phyloP scores from a whole-genome alignment of 2,888 invertebrate species.

The Lasius platythorax region DNA sequence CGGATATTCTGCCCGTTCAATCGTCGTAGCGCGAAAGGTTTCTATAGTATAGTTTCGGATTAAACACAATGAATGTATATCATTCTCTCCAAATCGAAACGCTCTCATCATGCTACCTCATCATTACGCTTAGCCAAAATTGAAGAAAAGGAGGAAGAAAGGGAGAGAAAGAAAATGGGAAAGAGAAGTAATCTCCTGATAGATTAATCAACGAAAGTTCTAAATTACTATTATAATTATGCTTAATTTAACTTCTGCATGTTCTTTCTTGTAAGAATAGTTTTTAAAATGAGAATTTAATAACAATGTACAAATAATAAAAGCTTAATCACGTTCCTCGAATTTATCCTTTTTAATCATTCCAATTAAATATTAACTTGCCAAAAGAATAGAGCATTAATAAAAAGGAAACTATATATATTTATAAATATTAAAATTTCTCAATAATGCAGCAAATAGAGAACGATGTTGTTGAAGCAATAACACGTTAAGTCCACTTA shows the following conservation, averaged over 20 bases:
- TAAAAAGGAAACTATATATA: background rate
- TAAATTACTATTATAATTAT: background rate
- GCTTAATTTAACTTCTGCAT: background rate
- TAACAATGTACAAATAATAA: background rate
- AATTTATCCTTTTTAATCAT: background rate
- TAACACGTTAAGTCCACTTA: constrained; percentile 27
- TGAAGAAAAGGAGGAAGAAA: background rate
- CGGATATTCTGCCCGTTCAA: background rate
- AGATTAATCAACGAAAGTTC: background rate
- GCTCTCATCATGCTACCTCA: background rate
- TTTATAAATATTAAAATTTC: background rate
- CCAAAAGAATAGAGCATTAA: background rate
- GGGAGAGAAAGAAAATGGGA: background rate
- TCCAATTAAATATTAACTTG: background rate
- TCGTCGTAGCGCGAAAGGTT: background rate
- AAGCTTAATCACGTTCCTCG: background rate
- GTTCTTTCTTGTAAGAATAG: background rate
- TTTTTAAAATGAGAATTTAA: background rate
- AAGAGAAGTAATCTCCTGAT: background rate
- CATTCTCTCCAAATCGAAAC: background rate
- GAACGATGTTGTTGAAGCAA: constrained; percentile 12
- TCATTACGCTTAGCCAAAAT: background rate
- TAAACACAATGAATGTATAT: constrained; percentile 2
- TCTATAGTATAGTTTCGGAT: background rate
- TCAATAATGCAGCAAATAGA: background rate